Percentiles rank a stretch among this genome's conserved stretches.
Conservation (phyloP, 2,113 vertebrate genomes). For the Oriolus oriolus region DNA sequence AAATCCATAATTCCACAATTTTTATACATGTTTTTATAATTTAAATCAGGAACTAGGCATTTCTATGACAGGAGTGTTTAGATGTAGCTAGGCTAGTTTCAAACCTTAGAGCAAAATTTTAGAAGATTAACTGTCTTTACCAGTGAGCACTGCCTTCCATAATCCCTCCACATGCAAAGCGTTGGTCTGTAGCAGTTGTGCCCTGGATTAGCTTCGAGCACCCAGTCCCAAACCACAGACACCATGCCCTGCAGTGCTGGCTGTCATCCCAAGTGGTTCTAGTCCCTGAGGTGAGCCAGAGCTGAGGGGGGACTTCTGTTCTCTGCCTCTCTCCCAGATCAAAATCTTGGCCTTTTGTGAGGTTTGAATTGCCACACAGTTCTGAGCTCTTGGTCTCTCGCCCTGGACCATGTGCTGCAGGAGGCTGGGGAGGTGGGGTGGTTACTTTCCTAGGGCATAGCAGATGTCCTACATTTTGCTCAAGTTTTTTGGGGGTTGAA, state of each 20-base stretch:
- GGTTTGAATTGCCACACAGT: neutral
- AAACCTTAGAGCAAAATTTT: neutral
- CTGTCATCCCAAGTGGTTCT: accelerated
- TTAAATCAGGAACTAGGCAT: neutral
- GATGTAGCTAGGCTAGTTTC: neutral
- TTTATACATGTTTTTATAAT: neutral
- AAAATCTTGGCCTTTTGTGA: neutral
- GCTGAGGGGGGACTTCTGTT: neutral
- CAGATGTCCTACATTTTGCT: neutral
- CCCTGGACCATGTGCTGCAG: neutral
- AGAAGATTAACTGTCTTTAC: neutral
- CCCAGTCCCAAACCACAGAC: neutral
- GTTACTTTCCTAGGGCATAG: neutral
- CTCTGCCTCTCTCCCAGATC: neutral
- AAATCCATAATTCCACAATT: neutral
- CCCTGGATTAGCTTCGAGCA: neutral
- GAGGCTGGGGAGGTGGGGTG: neutral
- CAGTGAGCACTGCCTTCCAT: neutral
- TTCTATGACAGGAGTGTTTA: neutral
- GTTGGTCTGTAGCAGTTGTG: accelerated
- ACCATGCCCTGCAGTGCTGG: neutral
- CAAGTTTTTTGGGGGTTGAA: neutral
- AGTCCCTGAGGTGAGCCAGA: neutral
- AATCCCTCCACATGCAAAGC: neutral
- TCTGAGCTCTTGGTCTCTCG: neutral